Conservation (phyloP, 2,797 vertebrate genomes). For the Muscicapa striata region DNA sequence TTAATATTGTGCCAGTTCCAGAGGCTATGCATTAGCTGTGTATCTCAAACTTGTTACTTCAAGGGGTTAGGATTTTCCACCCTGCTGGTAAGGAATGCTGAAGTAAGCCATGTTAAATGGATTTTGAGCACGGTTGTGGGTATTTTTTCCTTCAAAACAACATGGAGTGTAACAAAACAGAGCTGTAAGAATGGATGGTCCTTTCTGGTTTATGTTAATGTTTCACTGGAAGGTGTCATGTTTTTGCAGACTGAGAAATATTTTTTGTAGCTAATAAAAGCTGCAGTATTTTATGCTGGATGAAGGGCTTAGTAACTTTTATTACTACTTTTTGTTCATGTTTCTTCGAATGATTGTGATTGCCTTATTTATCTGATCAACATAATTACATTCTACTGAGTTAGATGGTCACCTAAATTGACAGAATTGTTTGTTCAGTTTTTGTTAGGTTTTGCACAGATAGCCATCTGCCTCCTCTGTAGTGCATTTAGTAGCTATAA, state of each 20-base stretch:
- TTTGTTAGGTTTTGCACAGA: neutral
- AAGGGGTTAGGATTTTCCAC: neutral
- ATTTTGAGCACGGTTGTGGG: neutral
- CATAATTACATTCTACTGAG: neutral
- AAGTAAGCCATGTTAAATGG: neutral
- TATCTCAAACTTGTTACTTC: neutral
- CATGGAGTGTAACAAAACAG: neutral
- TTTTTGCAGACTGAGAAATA: neutral
- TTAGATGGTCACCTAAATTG: neutral
- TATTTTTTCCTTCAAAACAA: neutral
- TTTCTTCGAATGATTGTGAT: neutral
- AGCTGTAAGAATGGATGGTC: neutral
- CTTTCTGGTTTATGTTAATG: neutral
- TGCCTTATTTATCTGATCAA: neutral
- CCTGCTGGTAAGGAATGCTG: neutral
- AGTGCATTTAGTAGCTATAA: neutral
- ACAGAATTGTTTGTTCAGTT: neutral
- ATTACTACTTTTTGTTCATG: neutral
- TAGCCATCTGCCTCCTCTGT: neutral
- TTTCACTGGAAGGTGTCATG: neutral
- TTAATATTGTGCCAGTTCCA: neutral
- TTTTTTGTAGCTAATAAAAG: neutral
- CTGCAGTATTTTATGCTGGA: neutral
- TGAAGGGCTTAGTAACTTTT: neutral
- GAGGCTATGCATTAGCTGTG: neutral